Percentiles rank a stretch among this genome's conserved stretches.
These are phyloP conservation scores for Diaperis boleti DNA, from an alignment of 2,888 invertebrate genomes.

Conservation along the genomic window DNA sequence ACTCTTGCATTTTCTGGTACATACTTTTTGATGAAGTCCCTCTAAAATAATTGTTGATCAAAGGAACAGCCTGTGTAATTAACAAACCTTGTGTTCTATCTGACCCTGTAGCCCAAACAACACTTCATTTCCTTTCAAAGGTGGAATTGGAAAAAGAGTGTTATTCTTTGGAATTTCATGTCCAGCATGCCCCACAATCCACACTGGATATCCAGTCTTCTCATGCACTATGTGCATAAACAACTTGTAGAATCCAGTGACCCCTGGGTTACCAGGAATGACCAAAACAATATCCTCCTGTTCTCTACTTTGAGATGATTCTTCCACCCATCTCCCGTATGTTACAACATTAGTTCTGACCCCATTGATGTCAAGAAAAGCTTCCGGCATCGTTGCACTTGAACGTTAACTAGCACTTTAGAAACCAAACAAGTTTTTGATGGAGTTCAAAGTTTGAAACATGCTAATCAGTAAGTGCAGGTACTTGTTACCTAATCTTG, in stretches of 20 bases:
- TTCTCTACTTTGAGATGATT: conserved; percentile 68
- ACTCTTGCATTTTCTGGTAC: conserved; percentile 80
- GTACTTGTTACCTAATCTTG: conserved; percentile 15
- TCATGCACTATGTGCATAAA: conserved; percentile 77
- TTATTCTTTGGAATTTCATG: conserved; percentile 78
- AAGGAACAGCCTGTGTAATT: neutral
- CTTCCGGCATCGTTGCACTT: conserved; percentile 69
- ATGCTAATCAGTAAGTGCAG: neutral
- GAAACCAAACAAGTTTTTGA: neutral
- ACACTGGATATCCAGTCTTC: conserved; percentile 76
- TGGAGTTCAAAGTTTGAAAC: conserved; percentile 1
- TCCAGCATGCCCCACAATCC: conserved; percentile 86
- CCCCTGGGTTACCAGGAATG: conserved; percentile 91
- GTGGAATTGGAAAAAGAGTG: conserved; percentile 67
- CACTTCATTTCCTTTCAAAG: conserved; percentile 69
- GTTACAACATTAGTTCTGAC: conserved; percentile 80
- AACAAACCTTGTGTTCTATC: conserved; percentile 78
- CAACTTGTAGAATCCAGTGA: conserved; percentile 82
- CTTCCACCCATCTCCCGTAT: conserved; percentile 79
- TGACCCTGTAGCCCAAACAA: conserved; percentile 84
- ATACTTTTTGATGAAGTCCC: conserved; percentile 78
- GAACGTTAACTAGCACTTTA: conserved; percentile 50
- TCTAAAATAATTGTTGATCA: conserved; percentile 56
- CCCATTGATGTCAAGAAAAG: conserved; percentile 71
- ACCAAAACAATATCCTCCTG: conserved; percentile 76